Evolutionary conservation across 2,888 invertebrate genomes (phyloP).

Genomic region (Acrobasis suavella): DNA sequence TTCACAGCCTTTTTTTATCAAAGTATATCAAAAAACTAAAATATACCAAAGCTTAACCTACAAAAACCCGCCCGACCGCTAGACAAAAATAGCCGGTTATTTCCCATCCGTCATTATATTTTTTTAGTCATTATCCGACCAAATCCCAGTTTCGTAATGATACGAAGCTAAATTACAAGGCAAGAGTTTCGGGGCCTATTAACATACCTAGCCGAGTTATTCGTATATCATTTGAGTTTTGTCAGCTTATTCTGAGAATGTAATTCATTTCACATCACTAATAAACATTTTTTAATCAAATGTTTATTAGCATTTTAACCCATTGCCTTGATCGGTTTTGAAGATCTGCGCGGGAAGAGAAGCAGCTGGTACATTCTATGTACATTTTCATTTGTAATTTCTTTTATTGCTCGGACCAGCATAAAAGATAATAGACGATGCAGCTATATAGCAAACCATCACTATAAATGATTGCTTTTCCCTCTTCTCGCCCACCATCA

Average conservation of each 20-base stretch:
- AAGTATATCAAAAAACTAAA: not conserved
- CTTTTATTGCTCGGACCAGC: too few relatives aligned
- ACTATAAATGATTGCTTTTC: too few relatives aligned
- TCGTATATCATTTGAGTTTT: slow-evolving; percentile 63
- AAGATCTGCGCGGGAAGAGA: too few relatives aligned
- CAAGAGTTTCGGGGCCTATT: slow-evolving; percentile 63
- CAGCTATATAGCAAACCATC: too few relatives aligned
- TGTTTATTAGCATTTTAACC: too few relatives aligned
- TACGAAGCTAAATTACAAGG: slow-evolving; percentile 76
- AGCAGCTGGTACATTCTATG: too few relatives aligned
- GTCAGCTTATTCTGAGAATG: slow-evolving; percentile 33
- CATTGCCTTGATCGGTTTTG: too few relatives aligned
- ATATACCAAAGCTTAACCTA: slow-evolving; percentile 32
- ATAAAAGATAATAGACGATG: too few relatives aligned
- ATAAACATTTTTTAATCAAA: not conserved
- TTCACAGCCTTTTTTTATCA: not conserved
- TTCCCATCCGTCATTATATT: slow-evolving; percentile 64
- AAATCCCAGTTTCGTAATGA: slow-evolving; percentile 69
- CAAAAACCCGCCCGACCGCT: slow-evolving; percentile 40
- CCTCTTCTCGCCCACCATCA: too few relatives aligned
- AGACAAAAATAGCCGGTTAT: slow-evolving; percentile 54
- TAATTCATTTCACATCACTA: not conserved
- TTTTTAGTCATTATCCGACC: slow-evolving; percentile 67
- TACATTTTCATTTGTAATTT: too few relatives aligned
- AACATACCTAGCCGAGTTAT: slow-evolving; percentile 67